Conservation (phyloP, 1,140 invertebrate genomes). For the Ceratitis capitata region DNA sequence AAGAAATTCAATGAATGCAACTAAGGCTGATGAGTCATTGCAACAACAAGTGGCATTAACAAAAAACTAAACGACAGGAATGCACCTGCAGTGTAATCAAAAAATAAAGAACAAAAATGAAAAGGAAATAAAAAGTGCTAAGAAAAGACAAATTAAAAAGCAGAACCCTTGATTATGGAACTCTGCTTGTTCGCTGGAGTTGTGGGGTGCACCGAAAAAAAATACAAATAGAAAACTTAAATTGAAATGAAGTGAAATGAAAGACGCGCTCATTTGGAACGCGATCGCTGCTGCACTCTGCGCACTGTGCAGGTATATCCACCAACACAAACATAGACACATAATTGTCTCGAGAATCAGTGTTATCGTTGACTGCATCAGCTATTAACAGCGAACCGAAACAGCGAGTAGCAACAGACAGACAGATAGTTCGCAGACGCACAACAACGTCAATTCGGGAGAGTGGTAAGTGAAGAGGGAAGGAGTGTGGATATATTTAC, state of each 20-base stretch:
- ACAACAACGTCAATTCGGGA: background rate
- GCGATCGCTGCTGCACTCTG: background rate
- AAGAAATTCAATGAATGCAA: background rate
- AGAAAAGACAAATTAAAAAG: constrained; percentile 25
- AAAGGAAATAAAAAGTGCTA: background rate
- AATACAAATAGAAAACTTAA: background rate
- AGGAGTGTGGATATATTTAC: background rate
- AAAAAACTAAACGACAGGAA: background rate
- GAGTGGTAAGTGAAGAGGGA: background rate
- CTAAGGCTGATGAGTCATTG: background rate
- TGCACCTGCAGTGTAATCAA: constrained; percentile 6
- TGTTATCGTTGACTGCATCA: background rate
- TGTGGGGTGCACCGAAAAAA: background rate
- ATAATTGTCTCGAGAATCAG: background rate
- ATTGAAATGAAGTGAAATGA: constrained; percentile 32
- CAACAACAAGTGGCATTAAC: background rate
- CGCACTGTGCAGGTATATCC: background rate
- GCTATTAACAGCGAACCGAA: background rate
- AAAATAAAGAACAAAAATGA: background rate
- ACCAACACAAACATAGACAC: background rate
- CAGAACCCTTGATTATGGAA: constrained; percentile 23
- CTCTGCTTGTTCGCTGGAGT: too few relatives aligned
- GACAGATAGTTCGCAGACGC: background rate
- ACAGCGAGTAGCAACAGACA: background rate
- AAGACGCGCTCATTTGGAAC: constrained; percentile 9